Percentiles rank a stretch among this genome's conserved stretches.
Evolutionary conservation across 2,888 invertebrate species (phyloP).

Genomic region (Rhaphigaster nebulosa): DNA sequence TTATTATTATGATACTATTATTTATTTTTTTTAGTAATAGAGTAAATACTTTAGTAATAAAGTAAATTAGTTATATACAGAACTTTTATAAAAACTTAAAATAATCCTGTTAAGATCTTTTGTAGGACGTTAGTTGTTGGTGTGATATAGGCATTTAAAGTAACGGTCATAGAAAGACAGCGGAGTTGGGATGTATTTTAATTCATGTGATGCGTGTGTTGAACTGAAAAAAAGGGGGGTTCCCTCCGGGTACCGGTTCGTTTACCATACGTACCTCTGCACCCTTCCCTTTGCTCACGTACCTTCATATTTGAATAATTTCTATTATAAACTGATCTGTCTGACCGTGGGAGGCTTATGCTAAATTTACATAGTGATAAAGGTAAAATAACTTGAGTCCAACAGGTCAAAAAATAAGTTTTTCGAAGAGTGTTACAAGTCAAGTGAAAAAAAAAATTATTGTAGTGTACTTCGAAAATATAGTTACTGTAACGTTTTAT

Average conservation of each 20-base stretch:
- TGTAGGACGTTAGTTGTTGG: background rate
- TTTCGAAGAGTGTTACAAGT: too few species aligned
- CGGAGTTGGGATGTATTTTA: background rate
- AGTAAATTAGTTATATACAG: too few species aligned
- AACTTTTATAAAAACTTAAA: too few species aligned
- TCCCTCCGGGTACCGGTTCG: background rate
- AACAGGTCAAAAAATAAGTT: too few species aligned
- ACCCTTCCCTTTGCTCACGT: background rate
- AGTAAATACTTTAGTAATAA: too few species aligned
- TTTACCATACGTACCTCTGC: background rate
- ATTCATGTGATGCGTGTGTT: background rate
- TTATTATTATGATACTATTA: too few species aligned
- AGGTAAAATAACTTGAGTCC: background rate
- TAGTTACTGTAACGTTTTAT: too few species aligned
- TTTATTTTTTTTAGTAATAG: too few species aligned
- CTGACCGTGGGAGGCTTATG: background rate
- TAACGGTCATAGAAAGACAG: background rate
- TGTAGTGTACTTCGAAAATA: too few species aligned
- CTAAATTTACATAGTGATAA: background rate
- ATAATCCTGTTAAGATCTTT: too few species aligned
- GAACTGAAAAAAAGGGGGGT: background rate
- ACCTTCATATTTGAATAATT: background rate
- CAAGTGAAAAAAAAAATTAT: too few species aligned
- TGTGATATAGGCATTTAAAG: background rate
- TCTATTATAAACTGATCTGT: background rate